Evolutionary conservation across 2,797 vertebrate genomes (phyloP).

Genomic region (Mormyrops attenuatus): DNA sequence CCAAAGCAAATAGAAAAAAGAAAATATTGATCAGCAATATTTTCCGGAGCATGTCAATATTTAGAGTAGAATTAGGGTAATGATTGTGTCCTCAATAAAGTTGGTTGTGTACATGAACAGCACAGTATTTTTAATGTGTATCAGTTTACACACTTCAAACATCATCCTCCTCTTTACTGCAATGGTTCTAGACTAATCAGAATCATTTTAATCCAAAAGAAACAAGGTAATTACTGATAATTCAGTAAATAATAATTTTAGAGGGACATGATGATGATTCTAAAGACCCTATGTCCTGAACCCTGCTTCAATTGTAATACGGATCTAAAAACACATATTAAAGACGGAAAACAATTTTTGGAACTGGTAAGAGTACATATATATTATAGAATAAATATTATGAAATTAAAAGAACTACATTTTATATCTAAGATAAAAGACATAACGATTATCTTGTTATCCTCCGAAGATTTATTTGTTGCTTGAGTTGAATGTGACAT

Average conservation of each 20-base stretch:
- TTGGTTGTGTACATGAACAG: neutral
- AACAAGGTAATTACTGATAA: neutral
- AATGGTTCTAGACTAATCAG: neutral
- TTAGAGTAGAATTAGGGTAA: neutral
- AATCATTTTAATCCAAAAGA: neutral
- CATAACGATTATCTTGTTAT: neutral
- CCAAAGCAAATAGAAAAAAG: too few species aligned
- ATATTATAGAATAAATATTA: too few species aligned
- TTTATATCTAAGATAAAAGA: neutral
- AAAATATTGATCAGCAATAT: neutral
- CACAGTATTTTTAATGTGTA: neutral
- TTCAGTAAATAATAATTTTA: neutral
- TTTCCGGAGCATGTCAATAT: neutral
- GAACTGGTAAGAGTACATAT: neutral
- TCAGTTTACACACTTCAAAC: neutral
- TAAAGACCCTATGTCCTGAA: neutral
- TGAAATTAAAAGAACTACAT: neutral
- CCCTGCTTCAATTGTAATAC: neutral
- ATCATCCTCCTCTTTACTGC: neutral
- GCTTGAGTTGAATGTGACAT: neutral
- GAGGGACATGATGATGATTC: neutral
- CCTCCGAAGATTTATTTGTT: neutral
- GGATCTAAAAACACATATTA: neutral
- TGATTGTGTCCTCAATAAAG: neutral
- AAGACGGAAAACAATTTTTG: neutral